Evolutionary conservation across 1,140 invertebrate genomes (phyloP).

Genomic region (Nasonia longicornis): DNA sequence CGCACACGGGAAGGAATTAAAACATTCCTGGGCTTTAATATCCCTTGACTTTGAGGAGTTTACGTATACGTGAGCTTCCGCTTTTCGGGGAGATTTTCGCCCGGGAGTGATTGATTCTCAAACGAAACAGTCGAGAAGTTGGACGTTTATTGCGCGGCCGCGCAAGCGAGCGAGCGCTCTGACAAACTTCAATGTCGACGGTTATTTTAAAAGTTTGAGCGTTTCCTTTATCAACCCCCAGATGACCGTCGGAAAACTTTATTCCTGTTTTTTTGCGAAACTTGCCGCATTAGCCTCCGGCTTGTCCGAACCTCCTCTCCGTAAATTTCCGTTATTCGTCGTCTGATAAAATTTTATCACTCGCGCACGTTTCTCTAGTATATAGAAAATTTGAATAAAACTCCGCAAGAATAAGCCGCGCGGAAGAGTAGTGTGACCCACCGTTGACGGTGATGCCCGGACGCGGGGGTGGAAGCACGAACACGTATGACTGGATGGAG

Average conservation of each 20-base stretch:
- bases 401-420: not conserved
- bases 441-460: conserved; percentile 88
- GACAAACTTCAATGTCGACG: not conserved
- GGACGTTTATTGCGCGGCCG: not conserved
- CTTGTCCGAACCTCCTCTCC: too few relatives aligned
- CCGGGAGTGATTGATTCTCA: not conserved
- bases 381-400: not conserved
- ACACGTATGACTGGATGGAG: conserved; percentile 84
- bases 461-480: conserved; percentile 87
- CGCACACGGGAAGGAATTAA: not conserved
- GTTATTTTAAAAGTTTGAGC: conserved; percentile 4
- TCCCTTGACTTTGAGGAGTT: not conserved
- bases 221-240: not conserved
- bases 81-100: not conserved
- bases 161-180: not conserved
- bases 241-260: not conserved
- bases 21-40: conserved; percentile 3
- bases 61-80: not conserved
- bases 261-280: not conserved
- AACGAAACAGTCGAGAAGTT: not conserved
- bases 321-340: not conserved
- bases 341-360: not conserved
- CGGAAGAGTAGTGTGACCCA: not conserved
- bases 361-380: not conserved
- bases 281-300: not conserved